Evolutionary conservation across 2,113 vertebrate species (phyloP), one percentile per base, ranked within the genome.

Genomic region (Aptenodytes patagonicus): DNA sequence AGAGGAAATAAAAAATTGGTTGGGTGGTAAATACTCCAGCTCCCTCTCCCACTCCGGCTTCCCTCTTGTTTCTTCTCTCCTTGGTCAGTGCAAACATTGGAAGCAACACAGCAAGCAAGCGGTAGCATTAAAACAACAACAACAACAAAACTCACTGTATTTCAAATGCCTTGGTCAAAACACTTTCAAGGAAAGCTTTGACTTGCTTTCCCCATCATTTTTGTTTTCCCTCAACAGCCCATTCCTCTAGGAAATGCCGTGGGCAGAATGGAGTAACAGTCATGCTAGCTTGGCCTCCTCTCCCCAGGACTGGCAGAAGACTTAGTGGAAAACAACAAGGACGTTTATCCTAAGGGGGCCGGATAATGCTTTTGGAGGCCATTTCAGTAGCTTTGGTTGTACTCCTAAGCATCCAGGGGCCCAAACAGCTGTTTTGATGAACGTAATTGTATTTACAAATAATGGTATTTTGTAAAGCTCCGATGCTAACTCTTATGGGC

Each of bases 1-100:
- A 96, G 49, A 96, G 92, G 80, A 97, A 97, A 97, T 87, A 83
- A 69, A 88, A 89, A 77, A 94, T 93, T 87, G 94, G 75, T 92
- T 92, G 51, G 66, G 87, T 93, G 90, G 86, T 70, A 97, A 95
- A 91, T 89, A 90, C 38, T 91, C 61, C 83, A 72, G 80, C 66
- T 90, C 83, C 31, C 10, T 89, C 83, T 97, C 70, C 66, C 38
- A 70, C n/a, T 87, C 26, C 69, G 73, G 34, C 36, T 64, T 93
- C 32, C 26, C 71, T 77, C 54, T 84, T 86, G 51, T 82, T 97
- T 91, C 93, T 89, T 69, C 38, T 78, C 55, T 91, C 19, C 14
- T 75, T 81, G 85, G 83, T 89, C 83, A 77, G 46, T 44, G n/a
- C 26, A 89, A 71, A 89, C 21, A 34, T 22, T 84, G 58, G 89